A percentile compares a stretch with the other conserved stretches of the same genome.
These are phyloP conservation scores for Megatriorchis doriae DNA, from an alignment of 2,113 vertebrate genomes.

Conservation along the genomic window DNA sequence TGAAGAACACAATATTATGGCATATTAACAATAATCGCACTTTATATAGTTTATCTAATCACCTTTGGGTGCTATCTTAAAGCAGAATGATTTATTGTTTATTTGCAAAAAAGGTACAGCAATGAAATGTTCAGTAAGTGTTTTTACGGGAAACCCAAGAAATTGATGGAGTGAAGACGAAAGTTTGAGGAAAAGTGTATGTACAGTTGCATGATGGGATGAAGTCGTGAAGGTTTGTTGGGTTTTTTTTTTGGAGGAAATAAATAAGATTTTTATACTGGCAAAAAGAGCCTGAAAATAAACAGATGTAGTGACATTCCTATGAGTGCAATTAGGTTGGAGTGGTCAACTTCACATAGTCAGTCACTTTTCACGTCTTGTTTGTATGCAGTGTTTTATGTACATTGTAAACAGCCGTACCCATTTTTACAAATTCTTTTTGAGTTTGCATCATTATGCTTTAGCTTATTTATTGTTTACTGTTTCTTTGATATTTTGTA, in stretches of 20 bases:
- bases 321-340: neutral
- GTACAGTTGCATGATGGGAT: conserved; percentile 16
- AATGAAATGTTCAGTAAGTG: conserved; percentile 18
- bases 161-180: neutral
- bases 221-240: neutral
- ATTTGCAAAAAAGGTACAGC: conserved; percentile 67
- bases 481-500: conserved; percentile 84
- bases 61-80: conserved; percentile 77
- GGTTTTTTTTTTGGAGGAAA: conserved; percentile 1
- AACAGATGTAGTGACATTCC: neutral
- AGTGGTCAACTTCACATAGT: neutral
- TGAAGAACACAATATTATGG: conserved; percentile 70
- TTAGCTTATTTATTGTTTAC: conserved; percentile 91
- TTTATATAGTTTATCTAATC: conserved; percentile 77
- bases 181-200: neutral
- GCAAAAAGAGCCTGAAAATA: conserved; percentile 33
- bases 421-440: conserved; percentile 1
- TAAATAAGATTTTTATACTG: conserved; percentile 38
- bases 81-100: conserved; percentile 62
- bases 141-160: conserved; percentile 52
- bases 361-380: neutral
- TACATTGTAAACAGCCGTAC: conserved; percentile 30
- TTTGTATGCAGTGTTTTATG: neutral
- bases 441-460: conserved; percentile 52
- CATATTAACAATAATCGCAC: conserved; percentile 78